A percentile compares a stretch with the other conserved stretches of the same genome.
These are phyloP conservation scores for Peromyscus nudipes DNA, from an alignment of 2,797 vertebrate genomes.

Conservation along the genomic window DNA sequence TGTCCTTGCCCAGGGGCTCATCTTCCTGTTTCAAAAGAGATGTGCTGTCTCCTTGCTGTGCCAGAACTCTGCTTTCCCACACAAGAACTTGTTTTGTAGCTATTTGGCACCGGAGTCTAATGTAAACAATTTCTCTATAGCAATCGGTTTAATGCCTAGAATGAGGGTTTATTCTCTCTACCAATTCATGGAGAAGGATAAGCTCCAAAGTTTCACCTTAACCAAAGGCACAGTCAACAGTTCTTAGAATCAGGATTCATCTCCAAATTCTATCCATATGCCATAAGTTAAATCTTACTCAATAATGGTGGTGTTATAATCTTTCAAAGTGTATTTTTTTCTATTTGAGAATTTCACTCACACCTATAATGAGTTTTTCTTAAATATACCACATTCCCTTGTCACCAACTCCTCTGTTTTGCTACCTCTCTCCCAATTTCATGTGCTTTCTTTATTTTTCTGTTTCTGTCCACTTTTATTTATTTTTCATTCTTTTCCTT, in stretches of 20 bases:
- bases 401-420: neutral
- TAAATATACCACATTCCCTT: neutral
- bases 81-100: neutral
- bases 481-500: too few species aligned
- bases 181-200: neutral
- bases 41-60: neutral
- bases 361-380: neutral
- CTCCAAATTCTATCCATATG: too few species aligned
- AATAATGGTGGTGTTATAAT: neutral
- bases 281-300: neutral
- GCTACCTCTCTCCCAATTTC: neutral
- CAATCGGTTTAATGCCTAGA: neutral
- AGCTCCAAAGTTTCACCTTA: neutral
- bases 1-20: neutral
- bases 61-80: neutral
- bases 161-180: too few species aligned
- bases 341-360: neutral
- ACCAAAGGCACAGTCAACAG: neutral
- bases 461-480: too few species aligned
- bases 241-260: neutral
- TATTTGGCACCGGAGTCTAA: neutral
- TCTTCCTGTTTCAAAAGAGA: neutral
- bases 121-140: neutral
- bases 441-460: neutral
- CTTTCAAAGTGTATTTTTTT: neutral